phyloP scores from a whole-genome alignment of 2,888 invertebrate species.

The Crepidodera aurea region DNA sequence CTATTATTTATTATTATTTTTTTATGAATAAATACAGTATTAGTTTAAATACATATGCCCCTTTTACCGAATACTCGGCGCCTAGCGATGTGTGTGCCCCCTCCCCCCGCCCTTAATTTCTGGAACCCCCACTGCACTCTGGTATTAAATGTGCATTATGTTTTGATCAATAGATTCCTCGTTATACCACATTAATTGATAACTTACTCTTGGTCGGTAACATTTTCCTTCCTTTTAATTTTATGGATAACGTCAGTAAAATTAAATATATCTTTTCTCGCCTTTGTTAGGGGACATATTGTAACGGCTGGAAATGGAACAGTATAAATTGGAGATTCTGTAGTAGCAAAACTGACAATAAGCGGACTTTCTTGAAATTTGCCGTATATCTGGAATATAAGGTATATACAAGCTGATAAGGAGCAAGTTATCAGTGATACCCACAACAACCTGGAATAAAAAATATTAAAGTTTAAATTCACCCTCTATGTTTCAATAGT shows the following conservation, averaged over 20 bases:
- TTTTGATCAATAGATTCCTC: too few species aligned
- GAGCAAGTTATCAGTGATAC: slow-evolving; percentile 64
- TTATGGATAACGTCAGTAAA: slow-evolving; percentile 67
- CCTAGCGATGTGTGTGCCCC: too few species aligned
- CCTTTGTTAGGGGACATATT: slow-evolving; percentile 50
- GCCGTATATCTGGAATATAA: slow-evolving; percentile 71
- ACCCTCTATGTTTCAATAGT: too few species aligned
- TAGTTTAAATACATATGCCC: too few species aligned
- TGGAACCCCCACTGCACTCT: too few species aligned
- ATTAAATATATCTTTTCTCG: slow-evolving; percentile 67
- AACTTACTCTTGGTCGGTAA: slow-evolving; percentile 65
- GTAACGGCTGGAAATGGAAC: slow-evolving; percentile 61
- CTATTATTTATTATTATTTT: too few species aligned
- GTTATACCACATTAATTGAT: too few species aligned
- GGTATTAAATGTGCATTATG: too few species aligned
- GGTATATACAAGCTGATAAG: slow-evolving; percentile 66
- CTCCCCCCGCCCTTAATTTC: too few species aligned
- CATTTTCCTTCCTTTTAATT: slow-evolving; percentile 48
- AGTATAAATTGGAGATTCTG: slow-evolving; percentile 71
- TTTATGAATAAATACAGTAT: too few species aligned
- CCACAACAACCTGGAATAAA: slow-evolving; percentile 38
- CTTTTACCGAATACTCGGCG: too few species aligned
- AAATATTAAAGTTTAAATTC: too few species aligned
- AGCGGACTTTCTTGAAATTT: slow-evolving; percentile 78
- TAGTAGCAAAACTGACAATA: slow-evolving; percentile 78